Evolutionary conservation across 2,888 invertebrate species (phyloP), one percentile per base, ranked within the genome.

Genomic region (Diaphora mendica): DNA sequence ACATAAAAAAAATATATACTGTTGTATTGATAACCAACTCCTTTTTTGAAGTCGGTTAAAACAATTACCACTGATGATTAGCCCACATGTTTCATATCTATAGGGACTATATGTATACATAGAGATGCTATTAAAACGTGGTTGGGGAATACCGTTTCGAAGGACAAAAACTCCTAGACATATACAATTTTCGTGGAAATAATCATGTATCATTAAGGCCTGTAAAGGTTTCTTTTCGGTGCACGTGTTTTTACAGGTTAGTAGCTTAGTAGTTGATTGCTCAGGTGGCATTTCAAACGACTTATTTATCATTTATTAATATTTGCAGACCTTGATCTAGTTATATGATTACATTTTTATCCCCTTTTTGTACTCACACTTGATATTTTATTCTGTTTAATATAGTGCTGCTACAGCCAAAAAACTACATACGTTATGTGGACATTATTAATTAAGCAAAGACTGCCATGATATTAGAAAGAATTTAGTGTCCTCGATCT

Each of bases 231-330:
- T 73, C 73, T 73, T 77, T 77, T 39, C 39, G 59, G 26, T 64
- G 65, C 82, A 83, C 75, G 82, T 82, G 85, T 81, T 73, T 76
- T 73, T 76, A 78, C 76, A 74, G 78, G 79, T 81, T 80, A 80
- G 23, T 48, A 48, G 48, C 20, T 48, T 48, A 48, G 73, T 71
- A 67, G 86, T 86, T 82, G 87, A 85, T 87, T 86, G 87, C 87
- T 77, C 85, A 77, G 78, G 73, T 91, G 87, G 77, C 85, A 89
- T 91, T 91, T 87, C 77, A 82, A 81, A 74, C 76, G 68, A 79
- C 85, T 86, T 84, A 79, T 81, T 85, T 77, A 79, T 86, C 84
- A 79, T 81, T 85, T 77, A 79, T 79, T 81, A 75, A 76, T 74
- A 68, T 78, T 78, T 39, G 73, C 70, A 82, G 83, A 80, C 89